Conservation (phyloP, 2,113 vertebrate genomes). For the Menura novaehollandiae region DNA sequence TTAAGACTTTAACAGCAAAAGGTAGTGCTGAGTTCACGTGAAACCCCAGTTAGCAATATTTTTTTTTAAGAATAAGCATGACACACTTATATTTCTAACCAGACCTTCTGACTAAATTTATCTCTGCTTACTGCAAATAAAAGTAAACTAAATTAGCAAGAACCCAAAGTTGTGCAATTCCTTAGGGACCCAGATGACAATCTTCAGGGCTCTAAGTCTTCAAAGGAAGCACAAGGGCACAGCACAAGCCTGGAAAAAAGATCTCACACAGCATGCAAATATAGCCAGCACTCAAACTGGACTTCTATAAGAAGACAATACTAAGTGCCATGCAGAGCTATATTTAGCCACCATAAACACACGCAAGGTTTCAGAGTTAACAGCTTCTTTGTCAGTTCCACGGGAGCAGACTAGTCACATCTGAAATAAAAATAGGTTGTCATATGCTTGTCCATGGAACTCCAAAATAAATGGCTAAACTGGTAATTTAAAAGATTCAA, state of each 20-base stretch:
- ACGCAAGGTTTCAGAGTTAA: not conserved
- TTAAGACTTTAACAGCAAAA: not conserved
- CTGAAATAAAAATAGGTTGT: constrained; percentile 23
- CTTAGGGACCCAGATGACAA: not conserved
- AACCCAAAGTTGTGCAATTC: not conserved
- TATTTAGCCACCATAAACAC: not conserved
- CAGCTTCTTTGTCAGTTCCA: constrained; percentile 1
- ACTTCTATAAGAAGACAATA: not conserved
- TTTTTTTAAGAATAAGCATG: not conserved
- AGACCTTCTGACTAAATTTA: not conserved
- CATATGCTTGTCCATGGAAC: not conserved
- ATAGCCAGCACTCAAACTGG: not conserved
- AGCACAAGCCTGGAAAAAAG: not conserved
- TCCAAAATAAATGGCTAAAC: not conserved
- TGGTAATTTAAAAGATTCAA: not conserved
- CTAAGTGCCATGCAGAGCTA: not conserved
- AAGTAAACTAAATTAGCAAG: not conserved
- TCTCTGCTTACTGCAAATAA: not conserved
- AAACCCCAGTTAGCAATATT: not conserved
- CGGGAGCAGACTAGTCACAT: not conserved
- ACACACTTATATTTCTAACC: not conserved
- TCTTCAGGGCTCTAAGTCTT: not conserved
- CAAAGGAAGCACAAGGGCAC: not conserved
- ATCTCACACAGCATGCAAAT: not conserved
- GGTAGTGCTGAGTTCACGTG: not conserved